Evolutionary conservation across 2,888 invertebrate genomes (phyloP).

Genomic region (Muschampia plurimacula): DNA sequence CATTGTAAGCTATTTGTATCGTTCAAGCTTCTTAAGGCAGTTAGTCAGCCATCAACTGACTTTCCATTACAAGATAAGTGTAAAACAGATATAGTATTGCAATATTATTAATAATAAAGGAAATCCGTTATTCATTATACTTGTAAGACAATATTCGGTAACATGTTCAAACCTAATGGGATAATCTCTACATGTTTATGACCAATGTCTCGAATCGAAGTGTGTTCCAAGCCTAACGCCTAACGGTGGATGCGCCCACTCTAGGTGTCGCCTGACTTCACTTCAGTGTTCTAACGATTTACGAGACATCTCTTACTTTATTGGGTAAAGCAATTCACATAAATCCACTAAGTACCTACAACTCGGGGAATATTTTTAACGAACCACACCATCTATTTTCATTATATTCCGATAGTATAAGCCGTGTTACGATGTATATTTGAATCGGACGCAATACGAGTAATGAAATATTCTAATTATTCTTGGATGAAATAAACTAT

Average conservation of each 20-base stretch:
- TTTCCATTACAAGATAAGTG: neutral
- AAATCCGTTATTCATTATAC: neutral
- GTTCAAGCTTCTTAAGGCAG: conserved; percentile 72
- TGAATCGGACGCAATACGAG: conserved; percentile 13
- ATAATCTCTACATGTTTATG: neutral
- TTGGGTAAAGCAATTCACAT: conserved; percentile 78
- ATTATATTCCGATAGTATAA: conserved; percentile 47
- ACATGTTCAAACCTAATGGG: neutral
- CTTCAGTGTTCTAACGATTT: conserved; percentile 71
- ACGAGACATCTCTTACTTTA: conserved; percentile 81
- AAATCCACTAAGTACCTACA: conserved; percentile 66
- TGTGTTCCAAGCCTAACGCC: conserved; percentile 51
- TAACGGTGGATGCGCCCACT: conserved; percentile 82
- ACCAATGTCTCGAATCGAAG: conserved; percentile 18
- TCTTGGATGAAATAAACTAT: neutral
- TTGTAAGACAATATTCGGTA: neutral
- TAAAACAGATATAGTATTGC: neutral
- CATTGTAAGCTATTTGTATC: conserved; percentile 75
- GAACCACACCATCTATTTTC: conserved; percentile 58
- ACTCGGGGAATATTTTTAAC: conserved; percentile 67
- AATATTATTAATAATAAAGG: neutral
- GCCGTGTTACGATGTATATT: conserved; percentile 17
- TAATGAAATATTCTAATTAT: conserved; percentile 27
- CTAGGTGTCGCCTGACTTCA: conserved; percentile 76
- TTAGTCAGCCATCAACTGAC: conserved; percentile 44